Percentiles rank a stretch among this genome's conserved stretches.
Conservation (phyloP, 2,113 vertebrate genomes). For the Andinoacara biseriatus region DNA sequence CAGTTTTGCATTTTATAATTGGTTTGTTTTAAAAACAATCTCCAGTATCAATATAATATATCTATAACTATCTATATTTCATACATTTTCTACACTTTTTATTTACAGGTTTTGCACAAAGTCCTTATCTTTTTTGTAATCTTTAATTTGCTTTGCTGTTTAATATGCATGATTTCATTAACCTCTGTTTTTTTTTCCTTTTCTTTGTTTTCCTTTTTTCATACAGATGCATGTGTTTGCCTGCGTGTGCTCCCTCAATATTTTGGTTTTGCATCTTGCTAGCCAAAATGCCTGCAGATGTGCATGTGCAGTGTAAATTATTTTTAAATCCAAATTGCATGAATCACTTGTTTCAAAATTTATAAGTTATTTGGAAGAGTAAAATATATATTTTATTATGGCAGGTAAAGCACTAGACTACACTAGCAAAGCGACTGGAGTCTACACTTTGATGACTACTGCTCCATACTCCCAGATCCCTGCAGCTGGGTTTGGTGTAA, state of each 20-base stretch:
- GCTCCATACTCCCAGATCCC: constrained; percentile 87
- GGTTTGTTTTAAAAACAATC: neutral
- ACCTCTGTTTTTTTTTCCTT: constrained; percentile 46
- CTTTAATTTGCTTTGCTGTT: constrained; percentile 7
- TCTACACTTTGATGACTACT: constrained; percentile 84
- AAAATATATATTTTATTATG: constrained; percentile 89
- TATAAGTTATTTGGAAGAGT: constrained; percentile 74
- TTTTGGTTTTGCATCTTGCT: constrained; percentile 89
- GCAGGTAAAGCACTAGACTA: constrained; percentile 99
- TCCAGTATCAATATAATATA: neutral
- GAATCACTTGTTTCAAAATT: constrained; percentile 53
- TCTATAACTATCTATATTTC: neutral
- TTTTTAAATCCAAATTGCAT: constrained; percentile 80
- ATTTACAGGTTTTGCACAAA: neutral
- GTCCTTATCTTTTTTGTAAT: neutral
- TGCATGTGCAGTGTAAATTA: constrained; percentile 84
- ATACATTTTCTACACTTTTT: neutral
- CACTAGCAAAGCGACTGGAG: constrained; percentile 91
- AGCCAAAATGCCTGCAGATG: constrained; percentile 81
- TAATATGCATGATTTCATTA: constrained; percentile 49
- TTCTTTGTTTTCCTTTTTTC: constrained; percentile 74
- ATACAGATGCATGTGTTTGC: constrained; percentile 92
- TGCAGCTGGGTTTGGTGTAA: constrained; percentile 83
- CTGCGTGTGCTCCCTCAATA: constrained; percentile 91
- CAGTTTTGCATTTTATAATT: neutral